Conservation (phyloP, 2,113 vertebrate species). For the Leptocoma aspasia region DNA sequence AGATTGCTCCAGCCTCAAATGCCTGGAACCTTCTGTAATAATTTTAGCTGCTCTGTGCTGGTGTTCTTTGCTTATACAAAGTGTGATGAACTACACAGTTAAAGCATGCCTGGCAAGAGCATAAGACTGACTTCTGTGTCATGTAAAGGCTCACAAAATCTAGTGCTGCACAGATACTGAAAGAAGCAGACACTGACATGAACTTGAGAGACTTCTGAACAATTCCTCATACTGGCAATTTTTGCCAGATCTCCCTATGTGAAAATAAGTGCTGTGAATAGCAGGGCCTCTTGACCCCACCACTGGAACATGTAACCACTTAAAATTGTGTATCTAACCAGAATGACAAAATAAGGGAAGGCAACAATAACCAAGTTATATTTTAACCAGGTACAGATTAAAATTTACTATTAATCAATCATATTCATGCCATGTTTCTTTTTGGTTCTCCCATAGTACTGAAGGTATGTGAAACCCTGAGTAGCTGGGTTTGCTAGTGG, state of each 20-base stretch:
- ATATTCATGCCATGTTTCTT: not conserved
- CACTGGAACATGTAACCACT: not conserved
- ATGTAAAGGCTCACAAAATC: not conserved
- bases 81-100: not conserved
- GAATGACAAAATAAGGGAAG: not conserved
- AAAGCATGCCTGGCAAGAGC: not conserved
- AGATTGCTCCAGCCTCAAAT: not conserved
- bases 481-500: accelerated
- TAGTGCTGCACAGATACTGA: not conserved
- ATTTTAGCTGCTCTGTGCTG: not conserved
- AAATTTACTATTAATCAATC: not conserved
- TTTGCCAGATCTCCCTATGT: not conserved
- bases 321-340: not conserved
- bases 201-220: not conserved
- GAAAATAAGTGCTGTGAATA: not conserved
- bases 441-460: not conserved
- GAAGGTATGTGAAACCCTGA: not conserved
- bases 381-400: not conserved
- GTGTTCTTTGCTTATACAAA: not conserved
- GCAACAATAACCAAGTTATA: not conserved
- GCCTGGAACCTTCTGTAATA: not conserved
- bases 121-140: not conserved
- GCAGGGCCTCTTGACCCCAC: not conserved
- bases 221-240: not conserved
- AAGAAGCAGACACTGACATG: not conserved